Evolutionary conservation across 2,113 vertebrate genomes (phyloP).

Genomic region (Australoheros scitulus): DNA sequence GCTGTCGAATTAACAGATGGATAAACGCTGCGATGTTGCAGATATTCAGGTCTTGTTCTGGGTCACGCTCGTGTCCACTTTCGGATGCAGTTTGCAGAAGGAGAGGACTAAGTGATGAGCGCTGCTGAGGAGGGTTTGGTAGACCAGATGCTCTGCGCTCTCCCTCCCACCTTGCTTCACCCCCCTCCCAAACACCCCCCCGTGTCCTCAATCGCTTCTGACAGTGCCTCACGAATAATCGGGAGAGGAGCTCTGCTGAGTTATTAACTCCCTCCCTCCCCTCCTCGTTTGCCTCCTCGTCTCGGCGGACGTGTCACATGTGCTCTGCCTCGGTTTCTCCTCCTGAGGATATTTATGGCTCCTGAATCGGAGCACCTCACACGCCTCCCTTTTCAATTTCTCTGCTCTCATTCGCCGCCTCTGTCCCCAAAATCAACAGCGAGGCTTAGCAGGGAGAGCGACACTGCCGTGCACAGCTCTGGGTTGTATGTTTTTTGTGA

Average conservation of each 20-base stretch:
- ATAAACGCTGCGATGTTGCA: neutral
- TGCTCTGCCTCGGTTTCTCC: slow-evolving; percentile 54
- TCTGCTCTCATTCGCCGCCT: slow-evolving; percentile 51
- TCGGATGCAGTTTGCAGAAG: slow-evolving; percentile 13
- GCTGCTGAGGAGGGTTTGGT: slow-evolving; percentile 9
- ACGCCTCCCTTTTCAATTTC: slow-evolving; percentile 48
- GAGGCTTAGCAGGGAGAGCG: slow-evolving; percentile 9
- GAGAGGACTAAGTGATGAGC: slow-evolving; percentile 2
- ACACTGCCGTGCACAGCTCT: slow-evolving; percentile 14
- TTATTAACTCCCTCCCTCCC: slow-evolving; percentile 52
- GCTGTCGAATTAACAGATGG: slow-evolving; percentile 6
- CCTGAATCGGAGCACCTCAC: slow-evolving; percentile 63
- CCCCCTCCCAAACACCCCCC: slow-evolving; percentile 4
- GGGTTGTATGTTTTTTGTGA: slow-evolving; percentile 54
- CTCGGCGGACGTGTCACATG: slow-evolving; percentile 60
- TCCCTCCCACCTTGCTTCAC: neutral
- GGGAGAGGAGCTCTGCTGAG: slow-evolving; percentile 62
- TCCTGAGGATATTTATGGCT: slow-evolving; percentile 70
- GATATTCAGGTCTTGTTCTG: slow-evolving; percentile 15
- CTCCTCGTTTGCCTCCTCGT: slow-evolving; percentile 18
- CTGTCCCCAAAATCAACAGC: slow-evolving; percentile 54
- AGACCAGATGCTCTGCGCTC: slow-evolving; percentile 50
- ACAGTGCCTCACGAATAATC: slow-evolving; percentile 61
- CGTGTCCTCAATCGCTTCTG: slow-evolving; percentile 63
- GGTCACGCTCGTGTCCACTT: neutral